Evolutionary conservation across 1,140 invertebrate species (phyloP), one percentile per base, ranked within the genome.

Genomic region (Drosophila kohkoa): DNA sequence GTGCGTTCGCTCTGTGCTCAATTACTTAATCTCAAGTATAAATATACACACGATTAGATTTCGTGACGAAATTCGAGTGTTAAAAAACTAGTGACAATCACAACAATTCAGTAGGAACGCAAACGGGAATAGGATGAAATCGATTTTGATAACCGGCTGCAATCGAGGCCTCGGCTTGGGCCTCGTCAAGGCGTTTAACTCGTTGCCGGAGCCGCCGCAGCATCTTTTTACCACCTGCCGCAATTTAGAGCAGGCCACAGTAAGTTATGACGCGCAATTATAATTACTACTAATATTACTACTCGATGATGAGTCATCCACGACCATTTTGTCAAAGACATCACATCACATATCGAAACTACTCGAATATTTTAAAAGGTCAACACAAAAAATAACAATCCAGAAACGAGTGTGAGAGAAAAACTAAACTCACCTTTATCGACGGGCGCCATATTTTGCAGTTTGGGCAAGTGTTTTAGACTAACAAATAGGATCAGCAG

Each of bases 161-260:
- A 98, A 98, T 91, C 94, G 98, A 43, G 98, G 98, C 1, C 92
- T 98, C 49, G 98, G 98, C 13, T 93, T 98, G 35, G 97, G 97
- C 51, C 93, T 98, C 60, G 95, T 98, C 1, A 96, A 96, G 93
- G 94, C 80, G 3, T 81, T 97, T 25, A 67, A 93, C 3, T 79
- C 92, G 45, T 81, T 93, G 1, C 77, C 92, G 28, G 93, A 93
- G 70, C 93, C 94, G 15, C 95, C 95, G 35, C 92, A 95, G 87
- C 87, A 94, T 86, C 93, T 97, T 13, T 95, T 97, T 79, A 96
- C 96, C 30, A 96, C 96, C 62, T 97, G 96, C 88, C 94, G 96
- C 66, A 94, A 96, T 74, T 92, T 94, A 7, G 92, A 93, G 13
- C 94, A 95, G 86, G 95, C 96, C 0, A 85, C 94, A 93, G 95